Base-by-base conservation (phyloP, 2,113 vertebrate species). In the Myotis brandtii region DNA sequence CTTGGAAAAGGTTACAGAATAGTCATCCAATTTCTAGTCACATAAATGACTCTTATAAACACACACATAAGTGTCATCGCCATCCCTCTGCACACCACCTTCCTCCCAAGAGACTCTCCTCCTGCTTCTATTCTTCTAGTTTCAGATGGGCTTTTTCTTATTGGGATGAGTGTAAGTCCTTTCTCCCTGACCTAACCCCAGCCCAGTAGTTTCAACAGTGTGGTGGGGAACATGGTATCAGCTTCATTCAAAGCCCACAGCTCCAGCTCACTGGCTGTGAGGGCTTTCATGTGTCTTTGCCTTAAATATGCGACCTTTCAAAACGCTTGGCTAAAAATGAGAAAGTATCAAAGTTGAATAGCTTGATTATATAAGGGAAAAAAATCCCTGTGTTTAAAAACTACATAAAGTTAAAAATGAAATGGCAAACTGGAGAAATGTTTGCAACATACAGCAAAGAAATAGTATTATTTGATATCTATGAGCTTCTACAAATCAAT, bases 1-100 rank as follows among this genome's bases (percentile, higher is more conserved):
- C 46, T 87, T 89, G 88, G 91, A 86, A 96, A 97, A 95, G 91
- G 76, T 97, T 95, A 95, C 11, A 85, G 46, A 96, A 72, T n/a
- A 93, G 70, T 95, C 94, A 95, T 84, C 76, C 75, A 76, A 23
- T 72, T 94, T 87, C 66, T 62, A 46, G 72, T 93, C 76, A 97
- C 69, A 90, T 69, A 88, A 82, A n/a, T 91, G 93, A 94, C 88
- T 85, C 50, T 43, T 67, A 48, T 6, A 88, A 77, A 56, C 62
- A 82, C 34, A 56, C 50, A 75, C 11, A 6, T 23, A 83, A 16
- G 62, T 79, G 90, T 70, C 64, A 84, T 62, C 34, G 27, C n/a
- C 46, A n/a, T 48, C 43, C 21, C 54, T 48, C 79, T 32, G 5
- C 25, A 13, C 2, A 18, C 30, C 6, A 17, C 5, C 8, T 66